Base-by-base conservation (phyloP, 2,888 invertebrate species). In the Lacanobia oleracea region DNA sequence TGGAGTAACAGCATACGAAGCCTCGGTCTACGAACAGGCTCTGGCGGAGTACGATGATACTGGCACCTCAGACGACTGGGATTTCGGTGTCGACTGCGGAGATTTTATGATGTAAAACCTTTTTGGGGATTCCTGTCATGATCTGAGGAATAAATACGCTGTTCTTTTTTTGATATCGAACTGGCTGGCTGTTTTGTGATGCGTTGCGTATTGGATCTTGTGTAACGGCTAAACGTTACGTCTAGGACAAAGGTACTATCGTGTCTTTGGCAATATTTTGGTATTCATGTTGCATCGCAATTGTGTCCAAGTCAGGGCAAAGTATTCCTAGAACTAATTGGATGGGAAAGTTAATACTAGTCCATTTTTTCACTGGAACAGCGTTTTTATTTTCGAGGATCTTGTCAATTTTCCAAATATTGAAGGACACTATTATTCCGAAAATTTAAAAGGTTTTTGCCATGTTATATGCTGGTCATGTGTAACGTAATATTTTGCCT, bases 31-130 rank as follows among this genome's bases (percentile, higher is more conserved):
- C 83, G 97, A 97, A 72, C 97, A 97, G 77, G 97, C 97, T 1
- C 93, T 97, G 9, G 97, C 97, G 0, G 97, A 97, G 68, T 94
- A 97, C 73, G 97, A 97, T 70, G 97, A 97, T 82, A 92, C 94
- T 0, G 94, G 91, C 23, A 93, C 96, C 0, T 96, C 96, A 1
- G 97, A 97, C 85, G 97, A 97, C 85, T 97, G 97, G 94, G 97
- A 97, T 90, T 96, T 97, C 76, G 97, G 97, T 57, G 97, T 97
- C 78, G 97, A 97, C 89, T 97, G 97, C 89, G 97, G 97, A 0
- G 97, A 97, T 87, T 97, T 97, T 88, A 97, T 97, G 96, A 97
- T 97, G 96, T 97, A 97, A 91, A 86, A 67, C 56, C 43, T 68
- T 53, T 60, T 60, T 71, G 27, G 21, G 10, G 27, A 68, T 12